Conservation (phyloP, 2,797 vertebrate species). For the Rhinatrema bivittatum region DNA sequence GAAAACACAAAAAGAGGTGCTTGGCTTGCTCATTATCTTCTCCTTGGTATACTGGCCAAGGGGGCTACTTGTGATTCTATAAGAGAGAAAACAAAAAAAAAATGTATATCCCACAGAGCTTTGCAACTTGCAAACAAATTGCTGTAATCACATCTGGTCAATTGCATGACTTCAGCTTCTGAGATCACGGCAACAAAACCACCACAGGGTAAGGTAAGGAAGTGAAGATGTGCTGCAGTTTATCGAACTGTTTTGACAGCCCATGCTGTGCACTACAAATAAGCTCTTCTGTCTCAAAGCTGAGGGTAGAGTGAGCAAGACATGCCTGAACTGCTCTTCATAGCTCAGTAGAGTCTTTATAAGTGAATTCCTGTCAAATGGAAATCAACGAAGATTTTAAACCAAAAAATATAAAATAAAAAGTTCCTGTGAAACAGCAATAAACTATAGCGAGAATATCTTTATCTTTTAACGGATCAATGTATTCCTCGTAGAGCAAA, state of each 20-base stretch:
- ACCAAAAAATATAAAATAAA: slow-evolving; percentile 21
- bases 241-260: not conserved
- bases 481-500: too few relatives aligned
- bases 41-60: not conserved
- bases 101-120: too few relatives aligned
- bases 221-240: not conserved
- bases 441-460: too few relatives aligned
- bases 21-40: too few relatives aligned
- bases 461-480: too few relatives aligned
- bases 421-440: slow-evolving; percentile 14
- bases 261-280: not conserved
- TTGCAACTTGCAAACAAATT: slow-evolving; percentile 1
- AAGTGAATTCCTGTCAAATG: slow-evolving; percentile 12
- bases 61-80: too few relatives aligned
- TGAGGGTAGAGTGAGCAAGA: too few relatives aligned
- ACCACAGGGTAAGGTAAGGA: not conserved
- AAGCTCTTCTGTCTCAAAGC: not conserved
- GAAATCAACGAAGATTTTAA: slow-evolving; percentile 16
- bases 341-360: not conserved
- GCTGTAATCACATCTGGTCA: not conserved
- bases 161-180: not conserved
- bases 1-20: too few relatives aligned
- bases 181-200: not conserved
- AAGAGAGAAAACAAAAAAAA: too few relatives aligned
- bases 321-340: not conserved